Evolutionary conservation across 2,113 vertebrate genomes (phyloP).

Genomic region (Panthera uncia): DNA sequence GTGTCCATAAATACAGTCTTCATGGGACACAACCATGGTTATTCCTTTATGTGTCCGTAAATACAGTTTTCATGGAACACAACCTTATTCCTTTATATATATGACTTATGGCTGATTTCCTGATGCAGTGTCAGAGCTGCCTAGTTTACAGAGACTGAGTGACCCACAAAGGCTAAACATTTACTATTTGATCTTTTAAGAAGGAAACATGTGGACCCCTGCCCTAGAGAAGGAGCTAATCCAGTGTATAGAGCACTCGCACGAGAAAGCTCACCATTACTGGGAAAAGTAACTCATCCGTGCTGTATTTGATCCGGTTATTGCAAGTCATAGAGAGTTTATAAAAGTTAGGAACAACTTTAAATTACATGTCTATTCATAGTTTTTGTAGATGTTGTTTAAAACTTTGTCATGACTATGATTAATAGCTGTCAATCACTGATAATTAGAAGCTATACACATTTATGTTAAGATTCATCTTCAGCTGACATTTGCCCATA

Average conservation of each 20-base stretch:
- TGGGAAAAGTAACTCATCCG: neutral
- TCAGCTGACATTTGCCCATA: constrained; percentile 1
- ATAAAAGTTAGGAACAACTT: constrained; percentile 28
- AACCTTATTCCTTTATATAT: constrained; percentile 28
- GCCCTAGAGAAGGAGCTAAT: neutral
- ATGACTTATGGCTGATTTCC: neutral
- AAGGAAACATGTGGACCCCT: neutral
- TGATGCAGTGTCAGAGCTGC: neutral
- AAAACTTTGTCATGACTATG: neutral
- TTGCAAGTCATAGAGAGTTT: constrained; percentile 8
- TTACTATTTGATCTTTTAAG: neutral
- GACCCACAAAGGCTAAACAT: neutral
- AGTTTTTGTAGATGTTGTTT: constrained; percentile 27
- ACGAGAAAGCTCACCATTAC: neutral
- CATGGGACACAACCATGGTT: neutral
- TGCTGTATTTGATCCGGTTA: neutral
- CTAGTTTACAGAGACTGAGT: neutral
- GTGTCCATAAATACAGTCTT: constrained; percentile 48
- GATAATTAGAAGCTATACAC: neutral
- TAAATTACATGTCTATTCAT: neutral
- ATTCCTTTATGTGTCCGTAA: neutral
- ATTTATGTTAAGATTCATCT: neutral
- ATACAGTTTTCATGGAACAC: neutral
- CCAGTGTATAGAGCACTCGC: neutral
- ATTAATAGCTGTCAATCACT: neutral